These are phyloP conservation scores for Kryptolebias marmoratus DNA, from an alignment of 2,113 vertebrate genomes.

Conservation along the genomic window DNA sequence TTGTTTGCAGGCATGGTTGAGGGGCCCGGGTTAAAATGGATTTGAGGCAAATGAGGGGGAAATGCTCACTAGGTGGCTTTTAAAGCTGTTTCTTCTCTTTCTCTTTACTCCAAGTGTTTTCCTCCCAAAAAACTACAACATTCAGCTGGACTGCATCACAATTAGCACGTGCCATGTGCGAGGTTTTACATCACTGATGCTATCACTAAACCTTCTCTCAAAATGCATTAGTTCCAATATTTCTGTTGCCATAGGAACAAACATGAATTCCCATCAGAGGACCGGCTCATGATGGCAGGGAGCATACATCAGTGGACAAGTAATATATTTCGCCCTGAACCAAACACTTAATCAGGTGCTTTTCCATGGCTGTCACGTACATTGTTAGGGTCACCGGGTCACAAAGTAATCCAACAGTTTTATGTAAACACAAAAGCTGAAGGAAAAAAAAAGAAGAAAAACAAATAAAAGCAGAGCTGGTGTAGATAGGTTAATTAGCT, in stretches of 20 bases:
- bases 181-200: not conserved
- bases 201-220: constrained; percentile 16
- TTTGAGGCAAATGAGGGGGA: constrained; percentile 43
- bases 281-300: constrained; percentile 22
- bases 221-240: constrained; percentile 30
- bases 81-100: constrained; percentile 36
- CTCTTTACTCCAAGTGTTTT: not conserved
- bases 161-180: constrained; percentile 5
- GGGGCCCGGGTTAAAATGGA: constrained; percentile 47
- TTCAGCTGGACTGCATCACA: constrained; percentile 11
- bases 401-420: constrained; percentile 26
- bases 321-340: constrained; percentile 30
- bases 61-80: constrained; percentile 32
- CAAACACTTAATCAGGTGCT: constrained; percentile 53
- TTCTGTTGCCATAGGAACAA: constrained; percentile 65
- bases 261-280: constrained; percentile 39
- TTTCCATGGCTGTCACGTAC: constrained; percentile 24
- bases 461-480: not conserved
- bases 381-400: constrained; percentile 11
- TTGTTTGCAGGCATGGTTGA: constrained; percentile 35
- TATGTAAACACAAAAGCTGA: constrained; percentile 22
- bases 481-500: not conserved
- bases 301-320: constrained; percentile 19
- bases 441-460: constrained; percentile 23
- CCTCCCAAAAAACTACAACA: constrained; percentile 7